Base-by-base conservation (phyloP, 2,888 invertebrate species). In the Hymenopus coronatus region DNA sequence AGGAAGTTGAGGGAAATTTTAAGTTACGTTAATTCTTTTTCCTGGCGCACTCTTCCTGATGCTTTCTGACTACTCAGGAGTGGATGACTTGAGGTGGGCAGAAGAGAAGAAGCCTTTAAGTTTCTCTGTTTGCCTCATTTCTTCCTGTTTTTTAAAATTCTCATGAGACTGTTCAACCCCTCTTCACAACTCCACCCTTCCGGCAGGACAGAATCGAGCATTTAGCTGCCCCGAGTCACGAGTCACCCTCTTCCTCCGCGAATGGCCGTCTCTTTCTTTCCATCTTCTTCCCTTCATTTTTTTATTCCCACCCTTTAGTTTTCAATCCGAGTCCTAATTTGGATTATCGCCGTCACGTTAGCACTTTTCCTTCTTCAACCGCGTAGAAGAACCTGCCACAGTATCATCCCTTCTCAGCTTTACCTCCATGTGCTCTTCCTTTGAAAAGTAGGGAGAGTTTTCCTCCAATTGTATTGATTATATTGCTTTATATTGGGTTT, bases 271-370 rank as follows among this genome's bases (percentile, higher is more conserved):
- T 81, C 87, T 87, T 33, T 87, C n/a, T 33, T 82, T 87, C 33
- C 30, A 82, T 87, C 54, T 87, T 40, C 15, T 33, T 82, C 82
- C 25, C 82, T 87, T 87, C 82, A 70, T 85, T 85, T 88, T n/a
- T 85, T 88, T 88, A 83, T 88, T 82, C 70, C 84, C 85, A 84
- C 54, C 85, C 85, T 88, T 89, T 83, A 46, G 84, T 88, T 88
- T 90, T 88, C 89, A 88, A 90, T 90, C 87, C 87, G 84, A 87
- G 88, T 87, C 88, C 87, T 90, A 88, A 90, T 90, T 90, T 88
- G 84, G 88, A 85, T 88, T 88, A 89, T 89, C 89, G 88, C 88
- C 83, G 83, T 84, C 88, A 88, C 89, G 88, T 89, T 89, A 85
- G 54, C 54, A 70, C 70, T 82, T 85, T 88, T 40, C 40, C 33